phyloP scores from a whole-genome alignment of 2,797 vertebrate genomes.

The Rhinichthys osculus region DNA sequence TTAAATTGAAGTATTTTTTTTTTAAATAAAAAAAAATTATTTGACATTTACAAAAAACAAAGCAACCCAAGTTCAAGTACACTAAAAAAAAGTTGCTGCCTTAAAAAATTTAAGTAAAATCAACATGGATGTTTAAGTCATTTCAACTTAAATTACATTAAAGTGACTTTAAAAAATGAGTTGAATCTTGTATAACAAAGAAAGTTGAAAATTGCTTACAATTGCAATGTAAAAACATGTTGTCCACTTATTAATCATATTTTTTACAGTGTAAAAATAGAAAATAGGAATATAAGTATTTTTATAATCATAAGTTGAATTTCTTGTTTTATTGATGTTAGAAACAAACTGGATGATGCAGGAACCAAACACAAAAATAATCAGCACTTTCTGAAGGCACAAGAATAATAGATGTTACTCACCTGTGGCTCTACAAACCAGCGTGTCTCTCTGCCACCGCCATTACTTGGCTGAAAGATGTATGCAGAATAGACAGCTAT shows the following conservation, averaged over 20 bases:
- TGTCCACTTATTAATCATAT: no score
- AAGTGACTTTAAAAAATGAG: no score
- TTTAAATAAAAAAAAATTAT: background rate
- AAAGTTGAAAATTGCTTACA: no score
- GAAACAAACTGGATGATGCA: background rate
- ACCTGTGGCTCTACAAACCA: slow-evolving; percentile 84
- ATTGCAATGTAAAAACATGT: no score
- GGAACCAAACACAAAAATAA: background rate
- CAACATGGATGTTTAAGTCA: no score
- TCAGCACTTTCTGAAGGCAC: background rate
- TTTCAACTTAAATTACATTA: no score
- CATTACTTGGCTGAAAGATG: slow-evolving; percentile 74
- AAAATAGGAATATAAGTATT: background rate
- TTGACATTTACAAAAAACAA: background rate
- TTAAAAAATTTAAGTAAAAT: no score
- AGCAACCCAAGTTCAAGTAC: background rate
- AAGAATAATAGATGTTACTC: slow-evolving; percentile 25
- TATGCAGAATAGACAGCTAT: slow-evolving; percentile 80
- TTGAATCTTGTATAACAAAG: no score
- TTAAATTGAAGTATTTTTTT: background rate
- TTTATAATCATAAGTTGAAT: background rate
- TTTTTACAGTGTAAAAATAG: no score
- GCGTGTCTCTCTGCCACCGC: slow-evolving; percentile 75
- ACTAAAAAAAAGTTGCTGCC: no score
- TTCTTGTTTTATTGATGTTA: background rate